Evolutionary conservation across 2,113 vertebrate species (phyloP).

Genomic region (Hippocampus comes): DNA sequence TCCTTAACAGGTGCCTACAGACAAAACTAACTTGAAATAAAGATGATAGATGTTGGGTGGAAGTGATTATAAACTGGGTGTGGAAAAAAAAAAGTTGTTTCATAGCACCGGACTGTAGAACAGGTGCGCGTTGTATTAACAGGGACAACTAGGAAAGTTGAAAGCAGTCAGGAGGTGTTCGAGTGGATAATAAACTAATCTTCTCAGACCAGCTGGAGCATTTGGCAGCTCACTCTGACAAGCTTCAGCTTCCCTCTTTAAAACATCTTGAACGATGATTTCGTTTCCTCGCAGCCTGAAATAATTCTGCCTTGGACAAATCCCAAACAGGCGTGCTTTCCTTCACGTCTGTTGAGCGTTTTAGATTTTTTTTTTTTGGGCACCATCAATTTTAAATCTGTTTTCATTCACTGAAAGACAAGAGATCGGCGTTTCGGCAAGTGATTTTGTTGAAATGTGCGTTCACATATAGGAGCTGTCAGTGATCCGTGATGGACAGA

Average conservation of each 20-base stretch:
- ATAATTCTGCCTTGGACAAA: conserved; percentile 17
- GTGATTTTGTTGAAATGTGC: not conserved
- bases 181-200: conserved; percentile 74
- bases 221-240: conserved; percentile 52
- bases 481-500: not conserved
- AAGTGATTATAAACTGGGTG: not conserved
- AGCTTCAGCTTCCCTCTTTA: conserved; percentile 50
- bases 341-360: conserved; percentile 8
- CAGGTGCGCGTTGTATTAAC: conserved; percentile 23
- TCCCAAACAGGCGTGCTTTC: conserved; percentile 11
- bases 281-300: conserved; percentile 29
- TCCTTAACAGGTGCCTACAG: not conserved
- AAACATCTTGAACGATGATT: conserved; percentile 59
- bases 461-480: not conserved
- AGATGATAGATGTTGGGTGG: not conserved
- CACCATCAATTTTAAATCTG: not conserved
- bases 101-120: not conserved
- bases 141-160: conserved; percentile 29
- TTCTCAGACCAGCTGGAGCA: conserved; percentile 65
- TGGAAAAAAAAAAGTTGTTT: not conserved
- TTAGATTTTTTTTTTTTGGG: not conserved
- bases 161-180: conserved; percentile 56
- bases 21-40: not conserved
- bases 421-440: conserved; percentile 1
- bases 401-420: conserved; percentile 2